These are phyloP conservation scores for Tuberolachnus salignus DNA, from an alignment of 2,888 invertebrate genomes.

Conservation along the genomic window DNA sequence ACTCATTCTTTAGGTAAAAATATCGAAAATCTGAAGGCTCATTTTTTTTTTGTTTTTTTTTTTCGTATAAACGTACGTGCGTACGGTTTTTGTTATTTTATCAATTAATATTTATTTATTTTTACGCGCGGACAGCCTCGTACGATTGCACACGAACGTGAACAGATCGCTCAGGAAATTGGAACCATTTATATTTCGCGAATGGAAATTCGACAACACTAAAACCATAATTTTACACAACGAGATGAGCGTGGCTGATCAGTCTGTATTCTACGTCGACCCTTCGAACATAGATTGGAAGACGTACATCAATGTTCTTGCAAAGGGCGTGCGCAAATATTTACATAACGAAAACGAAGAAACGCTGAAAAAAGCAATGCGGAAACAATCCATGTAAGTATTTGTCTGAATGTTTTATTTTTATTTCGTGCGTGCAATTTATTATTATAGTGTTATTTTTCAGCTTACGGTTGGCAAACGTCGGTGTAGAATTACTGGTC, in stretches of 20 bases:
- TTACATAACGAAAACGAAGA: slow-evolving; percentile 79
- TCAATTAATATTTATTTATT: no score
- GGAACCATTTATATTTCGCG: slow-evolving; percentile 85
- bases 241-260: slow-evolving; percentile 70
- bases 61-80: no score
- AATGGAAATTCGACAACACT: slow-evolving; percentile 82
- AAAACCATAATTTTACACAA: slow-evolving; percentile 71
- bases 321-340: slow-evolving; percentile 80
- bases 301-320: slow-evolving; percentile 77
- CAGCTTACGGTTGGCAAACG: slow-evolving; percentile 72
- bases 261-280: slow-evolving; percentile 73
- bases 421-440: no score
- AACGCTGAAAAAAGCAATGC: slow-evolving; percentile 73
- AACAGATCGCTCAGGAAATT: slow-evolving; percentile 80
- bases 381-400: slow-evolving; percentile 70
- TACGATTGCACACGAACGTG: slow-evolving; percentile 84
- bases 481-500: slow-evolving; percentile 69
- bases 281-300: slow-evolving; percentile 77
- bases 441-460: slow-evolving; percentile 61
- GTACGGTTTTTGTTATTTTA: no score
- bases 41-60: no score
- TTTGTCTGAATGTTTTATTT: no score
- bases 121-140: no score
- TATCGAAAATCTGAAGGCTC: no score
- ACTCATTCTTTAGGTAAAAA: no score